Conservation (phyloP, 2,797 vertebrate genomes). For the Pantherophis vulpinus region DNA sequence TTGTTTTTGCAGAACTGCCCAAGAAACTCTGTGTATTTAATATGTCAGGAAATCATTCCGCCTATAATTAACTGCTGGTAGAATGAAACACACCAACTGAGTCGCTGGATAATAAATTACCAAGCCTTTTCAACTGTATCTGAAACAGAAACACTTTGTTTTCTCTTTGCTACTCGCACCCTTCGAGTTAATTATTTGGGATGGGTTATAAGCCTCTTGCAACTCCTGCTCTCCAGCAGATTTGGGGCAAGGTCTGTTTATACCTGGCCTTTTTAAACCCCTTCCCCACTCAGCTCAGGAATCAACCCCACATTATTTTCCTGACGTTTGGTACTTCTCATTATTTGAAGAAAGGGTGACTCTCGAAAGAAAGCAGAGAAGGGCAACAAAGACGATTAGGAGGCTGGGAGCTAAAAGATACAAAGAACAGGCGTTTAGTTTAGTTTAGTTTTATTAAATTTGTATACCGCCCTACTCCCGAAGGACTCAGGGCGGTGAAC, state of each 20-base stretch:
- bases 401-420: not conserved
- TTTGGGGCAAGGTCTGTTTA: not conserved
- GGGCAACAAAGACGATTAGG: not conserved
- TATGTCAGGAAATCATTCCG: slow-evolving; percentile 34
- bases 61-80: slow-evolving; percentile 54
- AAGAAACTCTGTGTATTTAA: slow-evolving; percentile 30
- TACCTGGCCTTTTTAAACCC: not conserved
- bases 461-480: too few relatives aligned
- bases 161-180: slow-evolving; percentile 11
- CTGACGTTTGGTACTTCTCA: not conserved
- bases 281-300: fast-evolving
- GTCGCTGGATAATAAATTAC: not conserved
- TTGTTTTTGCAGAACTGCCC: not conserved
- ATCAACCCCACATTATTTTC: not conserved
- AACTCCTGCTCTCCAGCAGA: not conserved
- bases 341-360: not conserved
- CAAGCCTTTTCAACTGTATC: slow-evolving; percentile 44
- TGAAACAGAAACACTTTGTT: fast-evolving
- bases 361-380: not conserved
- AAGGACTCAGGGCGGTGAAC: too few relatives aligned
- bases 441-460: too few relatives aligned
- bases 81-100: slow-evolving; percentile 30
- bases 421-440: too few relatives aligned
- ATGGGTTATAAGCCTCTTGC: slow-evolving; percentile 23
- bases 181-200: slow-evolving; percentile 51